Conservation (phyloP, 2,797 vertebrate genomes). For the Cossypha niveicapilla region DNA sequence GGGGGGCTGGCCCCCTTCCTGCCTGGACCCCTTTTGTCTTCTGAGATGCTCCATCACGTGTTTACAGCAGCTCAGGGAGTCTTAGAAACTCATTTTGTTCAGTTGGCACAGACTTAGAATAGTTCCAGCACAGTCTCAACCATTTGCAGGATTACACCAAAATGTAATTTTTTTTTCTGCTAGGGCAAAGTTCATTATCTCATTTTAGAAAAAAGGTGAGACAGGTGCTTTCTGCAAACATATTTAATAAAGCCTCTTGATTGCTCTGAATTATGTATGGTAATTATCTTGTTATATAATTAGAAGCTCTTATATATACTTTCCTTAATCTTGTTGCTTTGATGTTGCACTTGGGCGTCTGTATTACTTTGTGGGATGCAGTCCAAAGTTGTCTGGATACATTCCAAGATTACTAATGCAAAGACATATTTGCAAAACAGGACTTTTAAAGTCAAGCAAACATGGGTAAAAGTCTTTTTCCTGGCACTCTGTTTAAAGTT, state of each 20-base stretch:
- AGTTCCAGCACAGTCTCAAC: not conserved
- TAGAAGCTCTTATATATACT: not conserved
- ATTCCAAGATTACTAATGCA: not conserved
- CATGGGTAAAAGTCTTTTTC: not conserved
- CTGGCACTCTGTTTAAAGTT: not conserved
- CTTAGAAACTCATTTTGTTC: not conserved
- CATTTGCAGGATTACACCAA: not conserved
- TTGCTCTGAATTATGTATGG: not conserved
- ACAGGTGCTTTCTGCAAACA: not conserved
- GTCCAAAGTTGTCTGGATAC: not conserved
- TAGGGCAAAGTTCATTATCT: not conserved
- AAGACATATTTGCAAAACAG: conserved; percentile 9
- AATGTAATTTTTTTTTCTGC: not conserved
- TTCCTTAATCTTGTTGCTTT: conserved; percentile 26
- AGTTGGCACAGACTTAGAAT: not conserved
- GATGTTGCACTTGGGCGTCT: not conserved
- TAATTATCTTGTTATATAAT: conserved; percentile 44
- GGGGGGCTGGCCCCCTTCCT: not conserved
- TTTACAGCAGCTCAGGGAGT: not conserved
- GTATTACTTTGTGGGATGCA: not conserved
- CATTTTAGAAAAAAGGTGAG: not conserved
- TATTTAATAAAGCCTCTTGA: conserved; percentile 5
- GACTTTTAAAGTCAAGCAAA: not conserved
- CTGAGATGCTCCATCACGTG: rapidly evolving
- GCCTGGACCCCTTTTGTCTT: not conserved